Base-by-base conservation (phyloP, 2,888 invertebrate species). In the Polia nebulosa region DNA sequence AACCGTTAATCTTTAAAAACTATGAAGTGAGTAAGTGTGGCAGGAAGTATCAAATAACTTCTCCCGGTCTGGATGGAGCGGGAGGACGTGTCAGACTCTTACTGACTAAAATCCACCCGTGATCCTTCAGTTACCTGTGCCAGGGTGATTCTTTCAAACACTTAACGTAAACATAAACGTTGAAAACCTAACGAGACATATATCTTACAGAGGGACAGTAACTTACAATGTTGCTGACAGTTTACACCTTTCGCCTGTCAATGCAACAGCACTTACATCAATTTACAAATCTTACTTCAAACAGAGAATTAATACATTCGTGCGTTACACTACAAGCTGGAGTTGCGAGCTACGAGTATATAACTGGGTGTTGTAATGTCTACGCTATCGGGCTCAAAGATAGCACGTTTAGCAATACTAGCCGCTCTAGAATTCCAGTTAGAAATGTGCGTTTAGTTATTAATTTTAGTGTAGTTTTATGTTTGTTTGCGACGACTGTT, bases 391-490 rank as follows among this genome's bases (percentile, higher is more conserved):
- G 29, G 55, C 22, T 36, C 59, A 59, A 56, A 76, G 59, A 75
- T 76, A 75, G 70, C 20, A 69, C 39, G 34, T 75, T 75, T 59
- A 29, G 70, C 45, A 75, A 75, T 60, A 51, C 17, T 1, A 41
- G 22, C n/a, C 27, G 70, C 20, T 69, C 59, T 63, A 75, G 70
- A 74, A 74, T 68, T 74, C 75, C 36, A 61, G 15, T 53, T 62
- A 34, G 32, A 59, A 22, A 53, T 22, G 53, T 49, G 32, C 20
- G 13, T 51, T 47, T 25, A 13, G 13, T 57, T 45, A 34, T 53
- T 72, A 20, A 65, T 34, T 64, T 49, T 65, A 58, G 2, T 63
- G 17, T 0, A 8, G 9, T 20, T 44, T 56, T 39, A 29, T 15
- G 34, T 62, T 62, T 5, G 27, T 39, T 29, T 45, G 39, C 13